Percentiles rank a stretch among this genome's conserved stretches.
Conservation (phyloP, 2,797 vertebrate species). For the Tadarida brasiliensis region DNA sequence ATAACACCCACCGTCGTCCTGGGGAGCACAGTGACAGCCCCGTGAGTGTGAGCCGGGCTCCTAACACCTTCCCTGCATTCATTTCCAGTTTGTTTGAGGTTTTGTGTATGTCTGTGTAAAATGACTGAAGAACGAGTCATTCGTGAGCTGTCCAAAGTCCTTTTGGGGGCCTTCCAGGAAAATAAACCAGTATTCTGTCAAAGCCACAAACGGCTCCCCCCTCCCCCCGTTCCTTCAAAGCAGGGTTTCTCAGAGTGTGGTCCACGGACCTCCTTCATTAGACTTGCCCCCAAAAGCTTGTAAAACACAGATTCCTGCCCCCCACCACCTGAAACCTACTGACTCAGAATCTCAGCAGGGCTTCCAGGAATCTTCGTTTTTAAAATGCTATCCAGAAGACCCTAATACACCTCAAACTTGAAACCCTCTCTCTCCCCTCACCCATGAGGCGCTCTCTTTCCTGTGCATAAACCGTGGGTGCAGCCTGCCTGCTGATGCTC, state of each 20-base stretch:
- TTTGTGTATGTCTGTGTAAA: not conserved
- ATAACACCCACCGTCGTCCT: not conserved
- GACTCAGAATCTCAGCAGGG: not conserved
- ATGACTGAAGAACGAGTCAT: constrained; percentile 61
- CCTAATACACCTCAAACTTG: not conserved
- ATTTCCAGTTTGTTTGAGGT: not conserved
- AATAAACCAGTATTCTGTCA: constrained; percentile 54
- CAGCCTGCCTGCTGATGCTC: not conserved
- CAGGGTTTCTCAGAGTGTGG: constrained; percentile 35
- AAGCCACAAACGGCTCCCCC: not conserved
- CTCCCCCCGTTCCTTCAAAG: not conserved
- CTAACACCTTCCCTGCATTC: not conserved
- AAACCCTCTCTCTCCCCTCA: not conserved
- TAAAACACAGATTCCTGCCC: not conserved
- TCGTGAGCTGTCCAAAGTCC: constrained; percentile 55
- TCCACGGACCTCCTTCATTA: not conserved
- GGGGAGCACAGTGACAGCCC: not conserved
- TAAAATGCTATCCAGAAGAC: not conserved
- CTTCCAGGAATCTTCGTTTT: not conserved
- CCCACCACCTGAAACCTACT: not conserved
- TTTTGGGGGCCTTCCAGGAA: constrained; percentile 57
- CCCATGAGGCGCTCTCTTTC: not conserved
- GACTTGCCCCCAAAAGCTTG: not conserved
- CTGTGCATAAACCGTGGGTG: not conserved
- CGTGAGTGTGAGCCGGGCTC: not conserved